phyloP scores from a whole-genome alignment of 2,797 vertebrate genomes.

The Smutsia gigantea region DNA sequence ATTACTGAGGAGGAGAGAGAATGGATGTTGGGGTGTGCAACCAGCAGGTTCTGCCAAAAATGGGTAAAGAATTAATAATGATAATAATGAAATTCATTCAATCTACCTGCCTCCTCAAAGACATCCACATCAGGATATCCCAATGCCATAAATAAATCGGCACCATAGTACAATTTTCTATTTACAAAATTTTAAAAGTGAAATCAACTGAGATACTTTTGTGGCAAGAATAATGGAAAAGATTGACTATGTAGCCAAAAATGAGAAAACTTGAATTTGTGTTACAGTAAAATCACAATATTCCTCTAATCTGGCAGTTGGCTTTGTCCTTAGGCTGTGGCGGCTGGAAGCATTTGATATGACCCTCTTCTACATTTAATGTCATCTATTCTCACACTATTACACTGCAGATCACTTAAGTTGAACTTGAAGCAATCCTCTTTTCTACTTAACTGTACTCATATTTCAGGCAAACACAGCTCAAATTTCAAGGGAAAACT shows the following conservation, averaged over 20 bases:
- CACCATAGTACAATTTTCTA: background rate
- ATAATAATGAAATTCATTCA: background rate
- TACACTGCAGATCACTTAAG: background rate
- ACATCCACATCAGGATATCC: background rate
- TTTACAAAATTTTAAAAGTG: conserved; percentile 48
- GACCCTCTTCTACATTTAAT: background rate
- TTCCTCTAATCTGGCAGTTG: conserved; percentile 30
- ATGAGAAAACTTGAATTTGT: conserved; percentile 28
- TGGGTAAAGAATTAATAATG: background rate
- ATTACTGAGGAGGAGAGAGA: background rate
- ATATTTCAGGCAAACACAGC: conserved; percentile 56
- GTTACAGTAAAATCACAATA: conserved; percentile 31
- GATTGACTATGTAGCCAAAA: conserved; percentile 40
- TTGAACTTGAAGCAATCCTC: background rate
- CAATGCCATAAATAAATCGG: background rate
- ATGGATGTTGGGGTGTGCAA: background rate
- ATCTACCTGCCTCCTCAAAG: background rate
- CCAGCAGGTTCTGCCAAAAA: background rate
- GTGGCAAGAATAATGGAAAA: conserved; percentile 43
- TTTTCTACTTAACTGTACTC: conserved; percentile 11
- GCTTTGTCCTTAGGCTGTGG: conserved; percentile 53
- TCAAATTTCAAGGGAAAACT: conserved; percentile 57
- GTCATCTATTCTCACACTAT: conserved; percentile 20
- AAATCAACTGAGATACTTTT: conserved; percentile 55
- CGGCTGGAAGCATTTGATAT: conserved; percentile 47